Conservation (phyloP, 2,888 invertebrate genomes). For the Drosophila anomalata region DNA sequence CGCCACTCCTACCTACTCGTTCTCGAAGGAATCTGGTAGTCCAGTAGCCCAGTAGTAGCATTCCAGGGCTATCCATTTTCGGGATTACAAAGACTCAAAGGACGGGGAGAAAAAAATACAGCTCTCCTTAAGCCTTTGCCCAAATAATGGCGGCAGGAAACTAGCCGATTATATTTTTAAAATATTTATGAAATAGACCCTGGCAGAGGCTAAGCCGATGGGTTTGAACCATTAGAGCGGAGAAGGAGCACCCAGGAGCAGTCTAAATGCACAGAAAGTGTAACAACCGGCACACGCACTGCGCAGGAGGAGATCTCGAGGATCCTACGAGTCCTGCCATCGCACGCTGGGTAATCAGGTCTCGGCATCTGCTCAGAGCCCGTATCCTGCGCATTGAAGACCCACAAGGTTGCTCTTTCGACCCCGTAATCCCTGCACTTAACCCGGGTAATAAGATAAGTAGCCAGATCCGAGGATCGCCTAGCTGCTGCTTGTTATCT, state of each 20-base stretch:
- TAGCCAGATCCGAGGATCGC: constrained; percentile 61
- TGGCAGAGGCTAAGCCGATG: constrained; percentile 43
- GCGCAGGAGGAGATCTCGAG: constrained; percentile 26
- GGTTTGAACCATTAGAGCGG: constrained; percentile 75
- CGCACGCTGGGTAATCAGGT: constrained; percentile 55
- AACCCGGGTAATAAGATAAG: constrained; percentile 81
- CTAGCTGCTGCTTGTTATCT: constrained; percentile 73
- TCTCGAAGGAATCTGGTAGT: not conserved
- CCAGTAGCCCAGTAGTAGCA: not conserved
- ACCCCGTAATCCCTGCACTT: constrained; percentile 76
- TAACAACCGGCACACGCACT: constrained; percentile 75
- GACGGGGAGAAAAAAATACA: constrained; percentile 2
- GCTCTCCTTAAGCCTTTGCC: constrained; percentile 25
- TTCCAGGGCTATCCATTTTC: not conserved
- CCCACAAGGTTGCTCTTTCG: constrained; percentile 71
- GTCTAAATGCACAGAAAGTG: constrained; percentile 67
- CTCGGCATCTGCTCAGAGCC: constrained; percentile 55
- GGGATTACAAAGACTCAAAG: not conserved
- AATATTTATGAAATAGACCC: constrained; percentile 61
- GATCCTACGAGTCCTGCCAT: not conserved
- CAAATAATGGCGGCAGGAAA: constrained; percentile 27
- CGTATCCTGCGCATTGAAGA: not conserved
- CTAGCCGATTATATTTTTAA: constrained; percentile 61
- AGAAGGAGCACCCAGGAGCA: constrained; percentile 59
- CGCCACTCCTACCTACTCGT: not conserved